These are phyloP conservation scores for Hesperia comma DNA, from an alignment of 2,888 invertebrate species.

Conservation along the genomic window DNA sequence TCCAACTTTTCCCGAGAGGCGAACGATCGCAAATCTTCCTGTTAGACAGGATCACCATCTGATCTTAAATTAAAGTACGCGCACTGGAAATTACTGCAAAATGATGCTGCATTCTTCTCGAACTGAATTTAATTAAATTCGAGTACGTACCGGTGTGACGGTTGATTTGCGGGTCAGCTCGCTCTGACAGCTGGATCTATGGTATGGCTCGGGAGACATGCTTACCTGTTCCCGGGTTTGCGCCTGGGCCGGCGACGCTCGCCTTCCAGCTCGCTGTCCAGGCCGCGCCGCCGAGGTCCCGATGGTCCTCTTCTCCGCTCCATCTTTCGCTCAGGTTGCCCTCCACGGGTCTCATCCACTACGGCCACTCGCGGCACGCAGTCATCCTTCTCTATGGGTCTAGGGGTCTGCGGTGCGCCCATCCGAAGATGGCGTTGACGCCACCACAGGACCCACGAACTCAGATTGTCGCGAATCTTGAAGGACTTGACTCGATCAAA, in stretches of 20 bases:
- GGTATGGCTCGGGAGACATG: not conserved
- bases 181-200: not conserved
- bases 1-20: slow-evolving; percentile 29
- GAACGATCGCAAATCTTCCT: slow-evolving; percentile 30
- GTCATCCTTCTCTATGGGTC: slow-evolving; percentile 72
- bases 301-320: slow-evolving; percentile 61
- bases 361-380: slow-evolving; percentile 68
- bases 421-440: slow-evolving; percentile 80
- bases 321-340: slow-evolving; percentile 65
- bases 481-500: slow-evolving; percentile 50
- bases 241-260: slow-evolving; percentile 69
- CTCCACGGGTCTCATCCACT: slow-evolving; percentile 61
- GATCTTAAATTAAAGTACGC: slow-evolving; percentile 27
- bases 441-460: slow-evolving; percentile 82
- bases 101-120: not conserved
- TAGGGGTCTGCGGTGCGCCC: slow-evolving; percentile 81
- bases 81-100: slow-evolving; percentile 8
- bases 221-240: slow-evolving; percentile 66
- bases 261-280: slow-evolving; percentile 69
- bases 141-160: not conserved
- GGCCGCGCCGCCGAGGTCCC: slow-evolving; percentile 68
- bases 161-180: no score
- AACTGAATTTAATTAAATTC: not conserved
- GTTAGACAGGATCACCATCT: slow-evolving; percentile 20
- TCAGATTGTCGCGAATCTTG: slow-evolving; percentile 81